These are phyloP conservation scores for Callaeas wilsoni DNA, from an alignment of 2,113 vertebrate species.

Conservation along the genomic window DNA sequence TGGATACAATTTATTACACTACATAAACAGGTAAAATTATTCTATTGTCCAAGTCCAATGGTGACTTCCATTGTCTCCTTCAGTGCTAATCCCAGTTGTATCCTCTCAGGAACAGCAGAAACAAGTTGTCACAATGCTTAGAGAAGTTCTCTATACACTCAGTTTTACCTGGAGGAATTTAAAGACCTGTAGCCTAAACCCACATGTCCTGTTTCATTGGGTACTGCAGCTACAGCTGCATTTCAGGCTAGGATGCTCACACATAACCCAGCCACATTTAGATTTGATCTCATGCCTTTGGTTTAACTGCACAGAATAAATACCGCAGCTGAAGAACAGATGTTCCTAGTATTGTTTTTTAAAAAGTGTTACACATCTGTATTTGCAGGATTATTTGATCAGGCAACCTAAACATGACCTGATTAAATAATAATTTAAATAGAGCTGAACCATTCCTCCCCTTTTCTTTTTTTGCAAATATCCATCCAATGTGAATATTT, in stretches of 20 bases:
- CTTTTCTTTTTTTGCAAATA: background rate
- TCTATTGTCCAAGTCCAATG: background rate
- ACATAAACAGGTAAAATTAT: background rate
- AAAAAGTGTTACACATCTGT: background rate
- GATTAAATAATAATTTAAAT: background rate
- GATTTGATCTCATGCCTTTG: background rate
- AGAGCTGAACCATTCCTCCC: background rate
- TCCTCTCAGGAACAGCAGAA: background rate
- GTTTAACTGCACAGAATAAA: background rate
- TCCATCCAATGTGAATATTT: background rate
- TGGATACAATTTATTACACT: background rate
- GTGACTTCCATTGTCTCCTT: background rate
- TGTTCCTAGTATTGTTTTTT: background rate
- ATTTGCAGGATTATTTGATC: background rate
- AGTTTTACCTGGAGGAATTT: background rate
- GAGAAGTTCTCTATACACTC: background rate
- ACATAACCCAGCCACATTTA: background rate
- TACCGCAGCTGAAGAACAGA: background rate
- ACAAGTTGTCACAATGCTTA: background rate
- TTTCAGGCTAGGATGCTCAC: background rate
- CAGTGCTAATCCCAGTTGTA: background rate
- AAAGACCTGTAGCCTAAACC: background rate
- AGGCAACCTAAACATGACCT: background rate
- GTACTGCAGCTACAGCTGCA: background rate
- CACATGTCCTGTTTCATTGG: background rate